Conservation (phyloP, 2,888 invertebrate species). For the Teleiodes luculella region DNA sequence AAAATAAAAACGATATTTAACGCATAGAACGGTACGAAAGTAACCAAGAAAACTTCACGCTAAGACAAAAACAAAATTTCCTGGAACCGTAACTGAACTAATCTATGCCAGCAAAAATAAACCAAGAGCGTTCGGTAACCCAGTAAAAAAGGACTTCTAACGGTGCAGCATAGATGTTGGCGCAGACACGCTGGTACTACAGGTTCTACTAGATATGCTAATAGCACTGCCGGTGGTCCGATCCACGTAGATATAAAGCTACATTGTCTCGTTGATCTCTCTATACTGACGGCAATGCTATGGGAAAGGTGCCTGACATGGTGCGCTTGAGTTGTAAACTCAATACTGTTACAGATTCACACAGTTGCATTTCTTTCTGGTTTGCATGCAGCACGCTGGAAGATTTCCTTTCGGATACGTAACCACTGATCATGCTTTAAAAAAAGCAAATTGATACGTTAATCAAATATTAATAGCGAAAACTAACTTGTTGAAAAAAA, state of each 20-base stretch:
- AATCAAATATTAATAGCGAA: too few relatives aligned
- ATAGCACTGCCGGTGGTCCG: constrained; percentile 61
- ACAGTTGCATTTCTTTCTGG: too few relatives aligned
- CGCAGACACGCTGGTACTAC: constrained; percentile 11
- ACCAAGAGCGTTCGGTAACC: constrained; percentile 9
- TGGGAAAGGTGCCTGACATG: background rate
- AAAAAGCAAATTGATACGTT: too few relatives aligned
- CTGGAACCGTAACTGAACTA: background rate
- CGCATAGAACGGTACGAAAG: too few relatives aligned
- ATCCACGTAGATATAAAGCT: constrained; percentile 35
- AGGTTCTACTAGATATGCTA: constrained; percentile 50
- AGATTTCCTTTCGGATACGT: too few relatives aligned
- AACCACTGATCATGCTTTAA: too few relatives aligned
- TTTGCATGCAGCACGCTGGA: too few relatives aligned
- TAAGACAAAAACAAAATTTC: background rate
- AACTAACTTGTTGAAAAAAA: too few relatives aligned
- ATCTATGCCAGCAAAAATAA: background rate
- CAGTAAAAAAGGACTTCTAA: constrained; percentile 18
- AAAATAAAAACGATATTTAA: too few relatives aligned
- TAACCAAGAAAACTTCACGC: background rate
- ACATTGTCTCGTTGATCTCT: constrained; percentile 26
- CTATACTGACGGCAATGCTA: constrained; percentile 3
- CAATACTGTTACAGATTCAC: too few relatives aligned
- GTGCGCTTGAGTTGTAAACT: too few relatives aligned
- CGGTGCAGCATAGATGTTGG: constrained; percentile 15